A percentile compares a stretch with the other conserved stretches of the same genome.
phyloP scores from a whole-genome alignment of 2,888 invertebrate genomes.

The Synanthedon tipuliformis region DNA sequence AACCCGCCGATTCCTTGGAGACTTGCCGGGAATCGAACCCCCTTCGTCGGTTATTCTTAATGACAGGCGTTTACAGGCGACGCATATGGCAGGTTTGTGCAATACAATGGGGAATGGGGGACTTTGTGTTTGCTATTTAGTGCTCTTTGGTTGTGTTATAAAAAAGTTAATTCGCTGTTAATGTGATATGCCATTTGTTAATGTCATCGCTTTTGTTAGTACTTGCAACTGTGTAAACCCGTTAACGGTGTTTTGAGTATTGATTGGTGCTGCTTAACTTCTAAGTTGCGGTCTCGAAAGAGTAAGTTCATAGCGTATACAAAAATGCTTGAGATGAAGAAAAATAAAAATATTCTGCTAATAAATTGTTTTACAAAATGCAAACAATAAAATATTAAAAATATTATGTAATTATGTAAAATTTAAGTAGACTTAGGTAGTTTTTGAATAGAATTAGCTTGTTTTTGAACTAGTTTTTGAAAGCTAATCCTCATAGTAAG shows the following conservation, averaged over 20 bases:
- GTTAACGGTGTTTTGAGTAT: not conserved
- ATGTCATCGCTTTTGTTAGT: not conserved
- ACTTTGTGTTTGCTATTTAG: not conserved
- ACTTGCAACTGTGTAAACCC: not conserved
- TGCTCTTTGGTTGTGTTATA: not conserved
- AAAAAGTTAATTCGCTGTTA: conserved; percentile 16
- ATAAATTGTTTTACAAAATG: too few species aligned
- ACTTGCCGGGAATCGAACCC: conserved; percentile 17
- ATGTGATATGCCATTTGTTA: conserved; percentile 11
- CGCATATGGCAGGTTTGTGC: conserved; percentile 43
- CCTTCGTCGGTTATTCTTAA: conserved; percentile 29
- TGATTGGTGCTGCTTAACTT: too few species aligned
- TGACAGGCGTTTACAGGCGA: conserved; percentile 42
- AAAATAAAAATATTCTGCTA: too few species aligned
- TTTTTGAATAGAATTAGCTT: too few species aligned
- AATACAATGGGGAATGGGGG: conserved; percentile 17
- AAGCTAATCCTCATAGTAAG: too few species aligned
- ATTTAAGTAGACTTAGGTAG: too few species aligned
- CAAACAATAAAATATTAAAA: too few species aligned
- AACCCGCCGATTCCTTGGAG: conserved; percentile 31
- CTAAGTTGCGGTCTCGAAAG: too few species aligned
- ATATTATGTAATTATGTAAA: too few species aligned
- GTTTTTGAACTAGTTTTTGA: too few species aligned
- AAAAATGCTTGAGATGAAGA: too few species aligned
- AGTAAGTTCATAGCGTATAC: too few species aligned